These are phyloP conservation scores for Timema podura DNA, from an alignment of 2,888 invertebrate species.

Conservation along the genomic window DNA sequence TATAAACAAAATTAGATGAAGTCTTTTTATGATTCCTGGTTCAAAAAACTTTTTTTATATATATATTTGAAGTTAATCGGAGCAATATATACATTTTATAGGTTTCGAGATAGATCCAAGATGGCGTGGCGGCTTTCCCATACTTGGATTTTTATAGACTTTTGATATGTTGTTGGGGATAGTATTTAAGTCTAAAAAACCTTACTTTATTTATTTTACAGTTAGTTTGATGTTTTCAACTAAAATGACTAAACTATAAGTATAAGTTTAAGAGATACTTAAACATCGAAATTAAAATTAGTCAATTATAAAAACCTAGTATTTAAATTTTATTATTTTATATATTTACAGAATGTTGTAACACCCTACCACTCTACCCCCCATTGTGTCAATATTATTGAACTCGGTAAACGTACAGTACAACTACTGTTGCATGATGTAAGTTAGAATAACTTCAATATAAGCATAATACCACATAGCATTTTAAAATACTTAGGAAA, in stretches of 20 bases:
- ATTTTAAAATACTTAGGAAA: no score
- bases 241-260: neutral
- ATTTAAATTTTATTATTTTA: no score
- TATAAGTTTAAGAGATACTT: no score
- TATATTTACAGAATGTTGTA: no score
- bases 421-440: no score
- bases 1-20: neutral
- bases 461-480: no score
- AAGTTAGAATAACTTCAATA: no score
- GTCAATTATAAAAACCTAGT: no score
- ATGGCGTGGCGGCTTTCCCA: slow-evolving; percentile 2
- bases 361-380: no score
- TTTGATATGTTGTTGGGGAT: neutral
- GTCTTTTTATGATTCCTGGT: neutral
- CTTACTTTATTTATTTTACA: neutral
- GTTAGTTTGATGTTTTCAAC: neutral
- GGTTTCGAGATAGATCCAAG: neutral
- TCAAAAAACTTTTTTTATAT: neutral
- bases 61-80: neutral
- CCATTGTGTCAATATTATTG: no score
- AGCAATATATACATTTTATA: neutral
- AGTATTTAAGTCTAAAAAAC: neutral
- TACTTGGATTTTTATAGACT: neutral
- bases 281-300: no score
- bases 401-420: no score